Conservation (phyloP, 1,140 invertebrate species). For the Drosophila sp. region DNA sequence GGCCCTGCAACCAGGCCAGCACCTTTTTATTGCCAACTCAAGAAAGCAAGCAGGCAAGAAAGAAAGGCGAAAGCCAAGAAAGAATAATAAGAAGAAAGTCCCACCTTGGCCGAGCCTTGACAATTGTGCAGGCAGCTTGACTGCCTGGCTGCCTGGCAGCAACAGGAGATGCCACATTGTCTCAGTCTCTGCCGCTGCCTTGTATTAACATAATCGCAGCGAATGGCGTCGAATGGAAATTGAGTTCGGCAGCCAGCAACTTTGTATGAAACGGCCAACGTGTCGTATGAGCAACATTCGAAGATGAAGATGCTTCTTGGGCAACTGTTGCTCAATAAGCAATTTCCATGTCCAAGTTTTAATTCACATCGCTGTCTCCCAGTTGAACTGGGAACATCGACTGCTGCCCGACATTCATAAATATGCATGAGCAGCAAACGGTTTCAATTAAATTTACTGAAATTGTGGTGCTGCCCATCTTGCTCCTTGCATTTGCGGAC, state of each 20-base stretch:
- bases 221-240: slow-evolving; percentile 50
- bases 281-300: slow-evolving; percentile 64
- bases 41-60: slow-evolving; percentile 3
- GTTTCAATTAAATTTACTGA: slow-evolving; percentile 80
- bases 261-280: slow-evolving; percentile 46
- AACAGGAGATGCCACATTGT: slow-evolving; percentile 46
- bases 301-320: neutral
- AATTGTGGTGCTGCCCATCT: slow-evolving; percentile 53
- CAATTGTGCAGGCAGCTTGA: slow-evolving; percentile 26
- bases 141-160: slow-evolving; percentile 9
- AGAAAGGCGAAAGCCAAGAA: slow-evolving; percentile 1
- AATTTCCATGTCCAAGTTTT: slow-evolving; percentile 3
- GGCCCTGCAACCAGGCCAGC: slow-evolving; percentile 49
- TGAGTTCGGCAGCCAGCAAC: slow-evolving; percentile 54
- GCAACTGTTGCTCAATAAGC: slow-evolving; percentile 65
- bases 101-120: slow-evolving; percentile 48
- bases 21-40: slow-evolving; percentile 61
- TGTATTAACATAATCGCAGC: slow-evolving; percentile 67
- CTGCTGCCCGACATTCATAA: slow-evolving; percentile 56
- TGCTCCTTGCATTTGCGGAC: neutral
- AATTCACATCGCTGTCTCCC: slow-evolving; percentile 12
- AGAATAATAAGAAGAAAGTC: slow-evolving; percentile 9
- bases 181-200: slow-evolving; percentile 4
- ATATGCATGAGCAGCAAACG: slow-evolving; percentile 77
- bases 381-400: too few relatives aligned